Conservation (phyloP, 2,888 invertebrate genomes). For the Chalcis sispes region DNA sequence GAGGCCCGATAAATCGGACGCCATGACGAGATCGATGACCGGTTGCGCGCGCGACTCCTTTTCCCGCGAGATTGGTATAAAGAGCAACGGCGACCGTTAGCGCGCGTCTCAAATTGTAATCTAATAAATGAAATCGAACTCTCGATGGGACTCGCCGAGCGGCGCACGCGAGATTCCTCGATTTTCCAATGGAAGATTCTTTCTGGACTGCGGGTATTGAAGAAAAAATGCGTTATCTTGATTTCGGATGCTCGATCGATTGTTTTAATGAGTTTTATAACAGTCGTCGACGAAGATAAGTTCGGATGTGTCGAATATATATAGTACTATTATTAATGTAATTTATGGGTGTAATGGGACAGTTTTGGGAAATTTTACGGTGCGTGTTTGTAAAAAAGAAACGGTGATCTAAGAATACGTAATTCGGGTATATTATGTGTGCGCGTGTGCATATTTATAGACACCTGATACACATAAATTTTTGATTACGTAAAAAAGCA, state of each 20-base stretch:
- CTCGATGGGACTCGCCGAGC: constrained; percentile 6
- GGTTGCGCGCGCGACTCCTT: neutral
- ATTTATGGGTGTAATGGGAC: neutral
- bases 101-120: constrained; percentile 37
- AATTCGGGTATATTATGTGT: no score
- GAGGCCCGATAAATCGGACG: constrained; percentile 10
- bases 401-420: no score
- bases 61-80: constrained; percentile 13
- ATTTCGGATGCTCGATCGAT: constrained; percentile 17
- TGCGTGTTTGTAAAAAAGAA: neutral
- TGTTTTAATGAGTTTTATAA: constrained; percentile 4
- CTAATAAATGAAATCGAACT: constrained; percentile 52
- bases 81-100: constrained; percentile 13
- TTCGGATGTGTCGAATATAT: neutral
- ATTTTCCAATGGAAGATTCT: no score
- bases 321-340: neutral
- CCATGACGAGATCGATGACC: constrained; percentile 22
- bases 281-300: neutral
- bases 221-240: constrained; percentile 21
- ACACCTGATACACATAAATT: no score
- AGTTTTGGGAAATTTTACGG: neutral
- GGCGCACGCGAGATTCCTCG: constrained; percentile 23
- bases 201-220: no score
- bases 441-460: no score
- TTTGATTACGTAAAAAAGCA: no score